Base-by-base conservation (phyloP, 1,140 invertebrate genomes). In the Yoshiicerus persimilis region DNA sequence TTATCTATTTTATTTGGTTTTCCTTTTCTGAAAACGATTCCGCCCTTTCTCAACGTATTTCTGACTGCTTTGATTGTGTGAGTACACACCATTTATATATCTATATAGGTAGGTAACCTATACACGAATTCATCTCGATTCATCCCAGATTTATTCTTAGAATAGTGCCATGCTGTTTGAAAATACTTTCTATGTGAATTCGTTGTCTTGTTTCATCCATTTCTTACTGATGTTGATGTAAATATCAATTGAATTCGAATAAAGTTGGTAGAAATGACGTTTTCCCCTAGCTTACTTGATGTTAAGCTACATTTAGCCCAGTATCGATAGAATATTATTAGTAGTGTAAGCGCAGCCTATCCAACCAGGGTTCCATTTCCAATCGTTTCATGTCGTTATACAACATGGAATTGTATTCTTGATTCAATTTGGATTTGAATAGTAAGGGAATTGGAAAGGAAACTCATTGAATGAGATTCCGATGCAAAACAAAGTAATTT, bases 401-500 rank as follows among this genome's bases (percentile, higher is more conserved):
- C n/a, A n/a, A n/a, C 41, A 47, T 47, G 11, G 75, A 36, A 34
- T 3, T 16, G 32, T 38, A 36, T 16, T 80, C 30, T 80, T 34
- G 75, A 80, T 80, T 80, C 30, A 80, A 80, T 80, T 80, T 80
- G 16, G 38, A 80, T 80, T 80, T 80, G 34, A 80, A 80, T 36
- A 34, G 75, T 36, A 32, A 80, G 75, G 32, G 75, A 36, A 80
- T 38, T 80, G 75, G 70, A n/a, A 80, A 80, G 75, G 34, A 80
- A 80, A 38, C 16, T 80, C 34, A 16, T 80, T 36, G 75, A 80
- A 80, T 80, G 75, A 36, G 75, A 80, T 80, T 36, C 75, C 75
- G 75, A 80, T 80, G 75, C 75, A 80, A 80, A 80, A 80, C 75
- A 80, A 80, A 80, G 75, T 36, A 80, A 80, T 80, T 80, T 80